Evolutionary conservation across 2,797 vertebrate genomes (phyloP).

Genomic region (Sebastes kiyomatsui): DNA sequence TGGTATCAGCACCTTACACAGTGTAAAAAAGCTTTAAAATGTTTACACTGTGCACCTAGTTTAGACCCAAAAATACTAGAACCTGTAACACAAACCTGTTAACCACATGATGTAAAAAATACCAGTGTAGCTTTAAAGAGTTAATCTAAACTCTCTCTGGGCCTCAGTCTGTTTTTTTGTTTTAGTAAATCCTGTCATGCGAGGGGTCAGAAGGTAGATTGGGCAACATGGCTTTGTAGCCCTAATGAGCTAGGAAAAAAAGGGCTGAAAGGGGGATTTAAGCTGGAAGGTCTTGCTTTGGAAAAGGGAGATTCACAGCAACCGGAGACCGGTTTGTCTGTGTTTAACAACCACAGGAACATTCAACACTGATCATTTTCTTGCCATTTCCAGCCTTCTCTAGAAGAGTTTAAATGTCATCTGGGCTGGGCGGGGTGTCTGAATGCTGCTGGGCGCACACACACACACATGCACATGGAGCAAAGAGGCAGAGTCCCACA

Average conservation of each 20-base stretch:
- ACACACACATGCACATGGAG: conserved; percentile 14
- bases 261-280: conserved; percentile 30
- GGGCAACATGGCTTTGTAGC: conserved; percentile 59
- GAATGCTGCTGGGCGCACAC: background rate
- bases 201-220: conserved; percentile 70
- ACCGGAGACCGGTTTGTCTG: conserved; percentile 14
- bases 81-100: background rate
- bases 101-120: conserved; percentile 15
- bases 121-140: conserved; percentile 41
- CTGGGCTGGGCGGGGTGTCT: conserved; percentile 58
- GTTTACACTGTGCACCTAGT: background rate
- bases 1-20: background rate
- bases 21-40: background rate
- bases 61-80: background rate
- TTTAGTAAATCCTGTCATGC: conserved; percentile 71
- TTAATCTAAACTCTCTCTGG: conserved; percentile 56
- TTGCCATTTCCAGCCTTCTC: conserved; percentile 40
- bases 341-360: conserved; percentile 26
- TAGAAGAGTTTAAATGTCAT: conserved; percentile 61
- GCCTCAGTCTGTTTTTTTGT: conserved; percentile 55
- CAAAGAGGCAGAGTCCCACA: conserved; percentile 58
- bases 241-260: conserved; percentile 52
- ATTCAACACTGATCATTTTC: conserved; percentile 47
- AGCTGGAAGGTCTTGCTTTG: conserved; percentile 23
- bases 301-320: conserved; percentile 28